phyloP scores from a whole-genome alignment of 2,888 invertebrate genomes.

The Terebella lapidaria region DNA sequence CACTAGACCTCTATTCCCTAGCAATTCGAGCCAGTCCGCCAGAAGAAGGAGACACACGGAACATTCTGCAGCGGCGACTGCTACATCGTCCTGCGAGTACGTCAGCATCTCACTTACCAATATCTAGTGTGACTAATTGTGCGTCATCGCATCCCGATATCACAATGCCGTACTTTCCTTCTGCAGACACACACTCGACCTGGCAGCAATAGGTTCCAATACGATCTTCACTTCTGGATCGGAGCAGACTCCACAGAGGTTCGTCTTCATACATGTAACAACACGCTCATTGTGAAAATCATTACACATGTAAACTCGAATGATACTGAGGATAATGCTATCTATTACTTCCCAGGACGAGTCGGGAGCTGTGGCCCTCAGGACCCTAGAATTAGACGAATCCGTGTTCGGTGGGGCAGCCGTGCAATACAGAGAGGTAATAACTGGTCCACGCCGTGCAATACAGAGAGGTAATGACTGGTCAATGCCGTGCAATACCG shows the following conservation, averaged over 20 bases:
- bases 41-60: conserved; percentile 44
- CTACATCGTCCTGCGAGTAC: conserved; percentile 52
- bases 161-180: too few species aligned
- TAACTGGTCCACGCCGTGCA: too few species aligned
- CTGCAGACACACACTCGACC: background rate
- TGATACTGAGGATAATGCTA: too few species aligned
- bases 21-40: conserved; percentile 48
- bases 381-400: conserved; percentile 78
- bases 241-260: conserved; percentile 72
- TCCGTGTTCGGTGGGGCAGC: conserved; percentile 73
- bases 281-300: too few species aligned
- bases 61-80: conserved; percentile 53
- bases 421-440: conserved; percentile 77
- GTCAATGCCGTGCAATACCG: too few species aligned
- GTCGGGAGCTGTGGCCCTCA: conserved; percentile 58
- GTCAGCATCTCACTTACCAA: background rate
- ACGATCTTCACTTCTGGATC: conserved; percentile 87
- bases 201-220: conserved; percentile 42
- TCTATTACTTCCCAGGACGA: conserved; percentile 58
- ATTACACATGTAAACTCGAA: too few species aligned
- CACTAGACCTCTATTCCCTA: too few species aligned
- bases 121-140: background rate
- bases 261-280: too few species aligned
- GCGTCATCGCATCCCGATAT: too few species aligned
- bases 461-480: too few species aligned